Evolutionary conservation across 1,140 invertebrate genomes (phyloP).

Genomic region (Zophobas atratus): DNA sequence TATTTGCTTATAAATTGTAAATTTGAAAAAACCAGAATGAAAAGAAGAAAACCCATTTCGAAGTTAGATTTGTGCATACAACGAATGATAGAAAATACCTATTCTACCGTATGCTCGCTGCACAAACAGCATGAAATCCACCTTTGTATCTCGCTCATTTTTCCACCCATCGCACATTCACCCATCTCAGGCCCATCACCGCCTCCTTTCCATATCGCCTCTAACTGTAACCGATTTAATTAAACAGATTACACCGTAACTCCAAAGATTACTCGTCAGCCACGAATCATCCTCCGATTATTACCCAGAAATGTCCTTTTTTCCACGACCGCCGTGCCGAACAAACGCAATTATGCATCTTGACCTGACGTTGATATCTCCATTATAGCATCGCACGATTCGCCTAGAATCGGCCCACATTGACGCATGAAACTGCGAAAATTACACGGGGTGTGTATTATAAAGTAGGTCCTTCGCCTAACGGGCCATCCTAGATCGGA

Average conservation of each 20-base stretch:
- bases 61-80: too few relatives aligned
- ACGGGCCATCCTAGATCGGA: background rate
- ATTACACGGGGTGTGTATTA: conserved; percentile 15
- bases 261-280: background rate
- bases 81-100: too few relatives aligned
- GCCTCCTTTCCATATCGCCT: background rate
- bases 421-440: conserved; percentile 7
- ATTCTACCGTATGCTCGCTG: too few relatives aligned
- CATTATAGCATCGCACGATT: conserved; percentile 16
- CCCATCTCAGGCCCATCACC: background rate
- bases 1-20: too few relatives aligned
- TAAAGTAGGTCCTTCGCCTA: conserved; percentile 2
- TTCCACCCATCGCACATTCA: background rate
- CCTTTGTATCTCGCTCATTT: background rate
- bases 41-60: too few relatives aligned
- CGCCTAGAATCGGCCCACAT: conserved; percentile 8
- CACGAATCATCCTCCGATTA: conserved; percentile 12
- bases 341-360: conserved; percentile 20
- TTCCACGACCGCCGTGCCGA: background rate
- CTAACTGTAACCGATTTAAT: conserved; percentile 33
- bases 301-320: conserved; percentile 9
- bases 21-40: too few relatives aligned
- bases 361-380: conserved; percentile 36
- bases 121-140: too few relatives aligned
- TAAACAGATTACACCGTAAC: conserved; percentile 22